Evolutionary conservation across 1,140 invertebrate genomes (phyloP).

Genomic region (Sesamia nonagrioides): DNA sequence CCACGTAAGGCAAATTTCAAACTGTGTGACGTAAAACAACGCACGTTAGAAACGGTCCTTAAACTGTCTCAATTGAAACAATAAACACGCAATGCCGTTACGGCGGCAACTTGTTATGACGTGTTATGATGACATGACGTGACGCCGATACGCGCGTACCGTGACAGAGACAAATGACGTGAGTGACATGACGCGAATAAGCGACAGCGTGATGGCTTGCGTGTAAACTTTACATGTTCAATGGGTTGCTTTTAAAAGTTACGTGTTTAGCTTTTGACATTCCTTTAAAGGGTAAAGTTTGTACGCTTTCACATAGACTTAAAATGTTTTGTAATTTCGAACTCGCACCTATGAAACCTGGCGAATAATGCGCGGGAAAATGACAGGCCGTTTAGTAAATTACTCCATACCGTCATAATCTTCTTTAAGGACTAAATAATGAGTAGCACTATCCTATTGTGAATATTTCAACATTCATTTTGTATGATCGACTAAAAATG

Average conservation of each 20-base stretch:
- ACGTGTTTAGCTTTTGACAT: not conserved
- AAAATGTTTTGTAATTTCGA: not conserved
- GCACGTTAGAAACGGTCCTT: constrained; percentile 6
- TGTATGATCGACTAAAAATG: too few relatives aligned
- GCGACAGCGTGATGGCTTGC: constrained; percentile 1
- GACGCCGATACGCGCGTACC: constrained; percentile 17
- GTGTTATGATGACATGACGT: constrained; percentile 15
- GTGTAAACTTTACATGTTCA: constrained; percentile 16
- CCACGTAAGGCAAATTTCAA: not conserved
- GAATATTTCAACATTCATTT: too few relatives aligned
- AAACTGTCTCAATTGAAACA: constrained; percentile 37
- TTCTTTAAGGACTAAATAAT: too few relatives aligned
- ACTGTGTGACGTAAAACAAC: not conserved
- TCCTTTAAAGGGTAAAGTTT: not conserved
- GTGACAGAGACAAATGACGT: constrained; percentile 28
- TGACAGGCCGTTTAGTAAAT: too few relatives aligned
- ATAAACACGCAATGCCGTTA: constrained; percentile 28
- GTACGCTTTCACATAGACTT: not conserved
- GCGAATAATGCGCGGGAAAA: too few relatives aligned
- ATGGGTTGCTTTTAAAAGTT: constrained; percentile 25
- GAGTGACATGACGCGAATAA: constrained; percentile 15
- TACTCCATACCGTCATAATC: too few relatives aligned
- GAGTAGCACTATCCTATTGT: too few relatives aligned
- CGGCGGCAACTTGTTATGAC: constrained; percentile 26
- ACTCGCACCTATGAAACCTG: not conserved